Evolutionary conservation across 2,888 invertebrate genomes (phyloP).

Genomic region (Celastrina argiolus): DNA sequence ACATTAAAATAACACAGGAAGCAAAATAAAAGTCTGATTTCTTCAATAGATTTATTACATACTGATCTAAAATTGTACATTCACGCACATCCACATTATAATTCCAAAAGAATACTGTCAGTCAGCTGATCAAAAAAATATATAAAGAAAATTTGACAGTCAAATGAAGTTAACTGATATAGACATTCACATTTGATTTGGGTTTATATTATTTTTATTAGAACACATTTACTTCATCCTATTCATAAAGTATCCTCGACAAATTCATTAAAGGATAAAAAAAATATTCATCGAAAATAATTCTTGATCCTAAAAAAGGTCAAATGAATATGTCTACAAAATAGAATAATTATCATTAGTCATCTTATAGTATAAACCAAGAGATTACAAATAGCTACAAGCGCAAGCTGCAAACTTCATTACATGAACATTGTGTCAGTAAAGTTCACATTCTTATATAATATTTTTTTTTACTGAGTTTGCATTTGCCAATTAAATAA

Average conservation of each 20-base stretch:
- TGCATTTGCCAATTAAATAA: neutral
- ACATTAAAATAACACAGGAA: neutral
- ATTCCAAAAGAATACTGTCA: conserved; percentile 49
- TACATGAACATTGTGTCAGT: conserved; percentile 30
- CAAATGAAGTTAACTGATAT: conserved; percentile 8
- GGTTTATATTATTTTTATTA: conserved; percentile 29
- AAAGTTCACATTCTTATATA: neutral
- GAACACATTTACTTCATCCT: conserved; percentile 25
- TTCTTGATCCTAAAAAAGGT: conserved; percentile 61
- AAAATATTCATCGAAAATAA: conserved; percentile 73
- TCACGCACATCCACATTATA: conserved; percentile 71
- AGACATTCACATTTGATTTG: conserved; percentile 16
- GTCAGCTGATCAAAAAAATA: conserved; percentile 39
- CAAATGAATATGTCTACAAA: conserved; percentile 64
- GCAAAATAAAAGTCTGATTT: conserved; percentile 28
- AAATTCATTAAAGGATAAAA: conserved; percentile 29
- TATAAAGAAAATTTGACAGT: conserved; percentile 34
- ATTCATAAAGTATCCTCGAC: conserved; percentile 15
- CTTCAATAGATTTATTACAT: conserved; percentile 41
- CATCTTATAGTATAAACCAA: conserved; percentile 61
- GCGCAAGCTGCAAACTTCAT: conserved; percentile 16
- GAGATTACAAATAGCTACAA: conserved; percentile 72
- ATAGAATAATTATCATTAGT: conserved; percentile 47
- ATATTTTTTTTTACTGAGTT: neutral
- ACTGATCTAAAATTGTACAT: conserved; percentile 74